These are phyloP conservation scores for Cyanoramphus novaezelandiae DNA, from an alignment of 2,113 vertebrate species.

Conservation along the genomic window DNA sequence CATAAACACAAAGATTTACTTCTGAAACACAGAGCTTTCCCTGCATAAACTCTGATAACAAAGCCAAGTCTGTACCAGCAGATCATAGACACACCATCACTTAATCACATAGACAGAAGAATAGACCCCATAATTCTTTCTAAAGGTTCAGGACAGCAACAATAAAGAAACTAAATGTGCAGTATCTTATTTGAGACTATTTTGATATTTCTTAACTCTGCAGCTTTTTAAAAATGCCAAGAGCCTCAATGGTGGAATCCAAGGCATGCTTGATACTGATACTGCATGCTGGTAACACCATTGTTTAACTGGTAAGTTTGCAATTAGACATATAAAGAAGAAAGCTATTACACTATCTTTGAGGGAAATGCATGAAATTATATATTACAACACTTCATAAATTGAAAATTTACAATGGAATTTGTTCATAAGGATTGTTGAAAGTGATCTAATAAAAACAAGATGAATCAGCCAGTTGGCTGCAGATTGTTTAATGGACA, in stretches of 20 bases:
- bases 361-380: neutral
- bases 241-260: neutral
- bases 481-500: neutral
- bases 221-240: neutral
- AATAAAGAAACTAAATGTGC: neutral
- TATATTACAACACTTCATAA: neutral
- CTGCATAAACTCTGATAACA: neutral
- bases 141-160: neutral
- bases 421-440: neutral
- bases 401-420: neutral
- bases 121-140: neutral
- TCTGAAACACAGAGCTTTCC: neutral
- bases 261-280: neutral
- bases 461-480: neutral
- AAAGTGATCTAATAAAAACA: neutral
- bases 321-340: neutral
- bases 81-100: neutral
- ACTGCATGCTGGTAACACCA: neutral
- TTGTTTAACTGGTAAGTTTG: neutral
- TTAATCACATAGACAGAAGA: neutral
- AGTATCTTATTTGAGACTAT: neutral
- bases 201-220: neutral
- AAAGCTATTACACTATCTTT: neutral
- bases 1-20: neutral
- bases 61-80: neutral